Conservation (phyloP, 2,888 invertebrate species). For the Xylota sylvarum region DNA sequence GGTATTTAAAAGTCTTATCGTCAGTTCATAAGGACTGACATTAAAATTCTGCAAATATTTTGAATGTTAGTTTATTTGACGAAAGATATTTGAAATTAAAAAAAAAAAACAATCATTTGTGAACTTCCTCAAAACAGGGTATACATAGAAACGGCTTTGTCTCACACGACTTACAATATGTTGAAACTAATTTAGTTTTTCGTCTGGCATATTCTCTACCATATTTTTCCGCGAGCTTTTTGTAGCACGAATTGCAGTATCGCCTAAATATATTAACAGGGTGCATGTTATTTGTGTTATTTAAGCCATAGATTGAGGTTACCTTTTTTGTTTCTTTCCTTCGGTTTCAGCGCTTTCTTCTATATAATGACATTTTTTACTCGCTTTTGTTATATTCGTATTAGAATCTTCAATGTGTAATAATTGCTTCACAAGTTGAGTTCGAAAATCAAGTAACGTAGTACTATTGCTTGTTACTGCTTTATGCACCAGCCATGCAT, state of each 20-base stretch:
- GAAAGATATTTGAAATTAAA: neutral
- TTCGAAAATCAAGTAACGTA: constrained; percentile 3
- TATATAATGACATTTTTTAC: neutral
- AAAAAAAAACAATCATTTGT: neutral
- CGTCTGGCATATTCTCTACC: neutral
- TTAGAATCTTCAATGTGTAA: constrained; percentile 2
- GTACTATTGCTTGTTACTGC: neutral
- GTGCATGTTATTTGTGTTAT: neutral
- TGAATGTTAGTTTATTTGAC: neutral
- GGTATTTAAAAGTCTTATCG: neutral
- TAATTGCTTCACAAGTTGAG: constrained; percentile 1
- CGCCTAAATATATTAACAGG: too few relatives aligned
- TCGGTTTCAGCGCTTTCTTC: too few relatives aligned
- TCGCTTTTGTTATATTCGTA: constrained; percentile 4
- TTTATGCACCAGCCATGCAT: neutral
- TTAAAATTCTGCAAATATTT: neutral
- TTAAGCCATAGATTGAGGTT: too few relatives aligned
- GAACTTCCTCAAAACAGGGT: too few relatives aligned
- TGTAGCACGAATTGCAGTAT: neutral
- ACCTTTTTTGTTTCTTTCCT: too few relatives aligned
- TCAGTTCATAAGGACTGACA: neutral
- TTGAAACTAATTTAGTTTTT: neutral
- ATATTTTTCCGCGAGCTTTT: constrained; percentile 3
- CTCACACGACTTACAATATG: too few relatives aligned
- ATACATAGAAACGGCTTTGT: too few relatives aligned